phyloP scores from a whole-genome alignment of 2,113 vertebrate genomes.

The Podilymbus podiceps region DNA sequence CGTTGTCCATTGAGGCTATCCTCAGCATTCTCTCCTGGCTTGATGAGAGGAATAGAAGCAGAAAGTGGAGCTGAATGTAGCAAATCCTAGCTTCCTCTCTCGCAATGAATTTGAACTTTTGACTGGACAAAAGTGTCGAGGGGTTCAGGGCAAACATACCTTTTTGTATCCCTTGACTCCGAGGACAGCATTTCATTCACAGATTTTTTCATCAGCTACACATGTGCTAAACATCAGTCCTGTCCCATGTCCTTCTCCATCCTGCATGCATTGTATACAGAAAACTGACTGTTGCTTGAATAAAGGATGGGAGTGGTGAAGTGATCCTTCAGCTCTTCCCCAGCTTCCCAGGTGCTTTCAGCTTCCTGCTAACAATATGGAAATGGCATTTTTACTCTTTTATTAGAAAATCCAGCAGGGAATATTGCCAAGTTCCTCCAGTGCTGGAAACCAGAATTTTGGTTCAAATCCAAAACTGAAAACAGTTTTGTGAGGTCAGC shows the following conservation, averaged over 20 bases:
- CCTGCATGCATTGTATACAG: not conserved
- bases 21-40: not conserved
- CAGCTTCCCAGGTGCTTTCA: not conserved
- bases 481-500: not conserved
- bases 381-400: not conserved
- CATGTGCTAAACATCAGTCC: not conserved
- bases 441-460: not conserved
- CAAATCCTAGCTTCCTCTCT: not conserved
- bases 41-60: not conserved
- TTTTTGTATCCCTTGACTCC: not conserved
- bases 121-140: not conserved
- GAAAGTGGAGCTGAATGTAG: not conserved
- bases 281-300: not conserved
- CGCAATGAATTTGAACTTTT: not conserved
- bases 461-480: not conserved
- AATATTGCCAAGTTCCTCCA: not conserved
- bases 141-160: not conserved
- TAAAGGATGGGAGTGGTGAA: not conserved
- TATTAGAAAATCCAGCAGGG: not conserved
- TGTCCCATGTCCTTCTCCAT: not conserved
- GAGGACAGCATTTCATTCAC: not conserved
- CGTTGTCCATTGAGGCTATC: not conserved
- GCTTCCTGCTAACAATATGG: not conserved
- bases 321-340: not conserved
- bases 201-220: not conserved